phyloP scores from a whole-genome alignment of 2,888 invertebrate species.

The Sturmia bella region DNA sequence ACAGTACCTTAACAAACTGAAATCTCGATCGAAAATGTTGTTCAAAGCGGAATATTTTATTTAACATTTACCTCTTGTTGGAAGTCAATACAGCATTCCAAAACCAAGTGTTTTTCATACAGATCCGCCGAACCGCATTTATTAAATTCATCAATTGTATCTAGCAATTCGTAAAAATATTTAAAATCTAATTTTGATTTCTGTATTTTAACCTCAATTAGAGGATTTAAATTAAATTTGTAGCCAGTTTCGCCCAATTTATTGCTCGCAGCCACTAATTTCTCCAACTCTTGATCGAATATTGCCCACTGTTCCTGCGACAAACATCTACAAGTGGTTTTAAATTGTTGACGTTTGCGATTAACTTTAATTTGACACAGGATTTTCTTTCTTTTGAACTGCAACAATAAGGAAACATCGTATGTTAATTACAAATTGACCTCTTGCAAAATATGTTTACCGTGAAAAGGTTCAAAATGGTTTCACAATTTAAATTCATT shows the following conservation, averaged over 20 bases:
- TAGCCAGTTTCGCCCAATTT: not conserved
- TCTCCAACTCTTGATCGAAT: slow-evolving; percentile 52
- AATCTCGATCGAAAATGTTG: too few relatives aligned
- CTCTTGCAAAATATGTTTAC: slow-evolving; percentile 16
- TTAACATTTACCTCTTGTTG: slow-evolving; percentile 12
- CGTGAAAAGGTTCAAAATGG: slow-evolving; percentile 56
- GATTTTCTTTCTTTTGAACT: slow-evolving; percentile 45
- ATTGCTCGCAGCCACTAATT: slow-evolving; percentile 8
- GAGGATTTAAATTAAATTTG: slow-evolving; percentile 42
- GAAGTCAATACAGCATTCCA: slow-evolving; percentile 54
- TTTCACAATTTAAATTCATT: slow-evolving; percentile 58
- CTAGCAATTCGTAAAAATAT: slow-evolving; percentile 30
- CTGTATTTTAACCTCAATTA: slow-evolving; percentile 49
- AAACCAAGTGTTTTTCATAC: not conserved
- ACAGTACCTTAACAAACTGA: too few relatives aligned
- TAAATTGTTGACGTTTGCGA: not conserved
- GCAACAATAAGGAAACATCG: slow-evolving; percentile 8
- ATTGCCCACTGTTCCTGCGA: slow-evolving; percentile 47
- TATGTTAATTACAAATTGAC: not conserved
- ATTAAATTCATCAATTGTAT: not conserved
- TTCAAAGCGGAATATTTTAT: too few relatives aligned
- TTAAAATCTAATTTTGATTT: slow-evolving; percentile 45
- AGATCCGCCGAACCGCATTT: not conserved
- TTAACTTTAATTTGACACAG: slow-evolving; percentile 55
- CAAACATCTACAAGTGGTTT: slow-evolving; percentile 52